Percentiles rank a stretch among this genome's conserved stretches.
phyloP scores from a whole-genome alignment of 2,113 vertebrate species.

The Blennius ocellaris region DNA sequence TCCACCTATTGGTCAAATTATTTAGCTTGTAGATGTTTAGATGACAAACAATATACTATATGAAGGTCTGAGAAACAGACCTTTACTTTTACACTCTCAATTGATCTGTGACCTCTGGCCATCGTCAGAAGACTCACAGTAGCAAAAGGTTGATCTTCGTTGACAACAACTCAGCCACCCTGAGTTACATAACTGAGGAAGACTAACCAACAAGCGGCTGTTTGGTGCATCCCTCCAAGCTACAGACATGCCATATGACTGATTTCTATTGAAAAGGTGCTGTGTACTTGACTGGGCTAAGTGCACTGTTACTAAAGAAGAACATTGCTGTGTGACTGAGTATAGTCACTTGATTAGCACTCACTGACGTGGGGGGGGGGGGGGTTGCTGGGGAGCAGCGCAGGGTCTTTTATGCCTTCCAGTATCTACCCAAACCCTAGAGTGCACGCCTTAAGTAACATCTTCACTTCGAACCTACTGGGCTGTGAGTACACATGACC shows the following conservation, averaged over 20 bases:
- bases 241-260: conserved; percentile 44
- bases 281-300: conserved; percentile 58
- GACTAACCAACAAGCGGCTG: conserved; percentile 30
- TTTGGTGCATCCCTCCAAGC: conserved; percentile 47
- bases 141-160: conserved; percentile 1
- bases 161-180: neutral
- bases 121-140: neutral
- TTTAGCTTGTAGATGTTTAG: too few species aligned
- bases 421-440: conserved; percentile 1
- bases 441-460: neutral
- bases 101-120: conserved; percentile 6
- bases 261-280: conserved; percentile 40
- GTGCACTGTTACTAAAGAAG: conserved; percentile 45
- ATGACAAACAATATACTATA: too few species aligned
- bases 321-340: conserved; percentile 25
- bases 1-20: too few species aligned
- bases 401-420: conserved; percentile 1
- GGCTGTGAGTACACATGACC: neutral
- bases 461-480: neutral
- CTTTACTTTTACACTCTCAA: conserved; percentile 2
- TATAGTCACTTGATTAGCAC: conserved; percentile 21
- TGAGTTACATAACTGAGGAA: conserved; percentile 27
- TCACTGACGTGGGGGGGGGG: conserved; percentile 8
- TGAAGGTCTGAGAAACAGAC: neutral
- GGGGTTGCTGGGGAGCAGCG: conserved; percentile 1